A percentile compares a stretch with the other conserved stretches of the same genome.
Conservation (phyloP, 2,797 vertebrate genomes). For the Buphagus erythrorhynchus region DNA sequence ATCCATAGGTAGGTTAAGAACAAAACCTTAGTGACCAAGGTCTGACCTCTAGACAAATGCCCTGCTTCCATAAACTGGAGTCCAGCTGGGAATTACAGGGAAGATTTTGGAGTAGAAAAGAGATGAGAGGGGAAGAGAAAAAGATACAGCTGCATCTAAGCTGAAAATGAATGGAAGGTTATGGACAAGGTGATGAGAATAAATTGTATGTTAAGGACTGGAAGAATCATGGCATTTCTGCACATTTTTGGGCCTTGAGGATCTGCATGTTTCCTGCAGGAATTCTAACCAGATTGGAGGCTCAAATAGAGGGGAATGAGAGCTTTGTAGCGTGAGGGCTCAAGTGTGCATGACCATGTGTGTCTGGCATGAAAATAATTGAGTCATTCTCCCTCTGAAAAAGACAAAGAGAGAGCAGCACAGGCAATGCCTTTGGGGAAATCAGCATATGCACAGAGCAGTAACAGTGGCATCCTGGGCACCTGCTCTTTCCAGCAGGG, state of each 20-base stretch:
- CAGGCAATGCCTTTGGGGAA: slow-evolving; percentile 10
- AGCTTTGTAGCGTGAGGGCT: not conserved
- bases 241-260: not conserved
- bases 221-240: not conserved
- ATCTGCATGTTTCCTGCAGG: not conserved
- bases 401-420: not conserved
- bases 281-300: not conserved
- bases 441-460: slow-evolving; percentile 18
- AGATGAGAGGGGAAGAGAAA: not conserved
- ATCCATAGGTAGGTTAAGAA: not conserved
- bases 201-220: not conserved
- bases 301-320: not conserved
- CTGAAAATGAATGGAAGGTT: not conserved
- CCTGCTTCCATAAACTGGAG: not conserved
- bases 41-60: not conserved
- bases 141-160: not conserved
- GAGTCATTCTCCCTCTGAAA: slow-evolving; percentile 5
- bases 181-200: not conserved
- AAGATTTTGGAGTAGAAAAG: not conserved
- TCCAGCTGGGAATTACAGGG: not conserved
- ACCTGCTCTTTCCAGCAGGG: slow-evolving; percentile 1
- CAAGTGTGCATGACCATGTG: not conserved
- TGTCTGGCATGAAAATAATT: not conserved
- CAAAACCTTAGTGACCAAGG: not conserved
- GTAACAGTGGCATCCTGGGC: slow-evolving; percentile 3